Percentiles rank a stretch among this genome's conserved stretches.
phyloP scores from a whole-genome alignment of 2,113 vertebrate species.

The Laticauda laticaudata region DNA sequence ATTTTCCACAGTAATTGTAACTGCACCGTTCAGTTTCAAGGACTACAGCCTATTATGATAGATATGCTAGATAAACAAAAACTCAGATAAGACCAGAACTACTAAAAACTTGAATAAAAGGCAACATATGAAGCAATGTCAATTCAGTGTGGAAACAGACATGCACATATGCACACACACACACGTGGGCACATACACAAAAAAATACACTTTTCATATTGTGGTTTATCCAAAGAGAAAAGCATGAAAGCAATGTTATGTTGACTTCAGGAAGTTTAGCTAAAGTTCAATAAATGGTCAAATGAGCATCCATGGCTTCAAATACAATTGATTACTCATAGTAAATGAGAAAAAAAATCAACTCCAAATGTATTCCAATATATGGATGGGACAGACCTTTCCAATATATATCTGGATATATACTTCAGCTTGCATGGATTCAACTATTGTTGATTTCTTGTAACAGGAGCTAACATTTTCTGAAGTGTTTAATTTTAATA shows the following conservation, averaged over 20 bases:
- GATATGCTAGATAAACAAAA: neutral
- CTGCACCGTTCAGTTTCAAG: neutral
- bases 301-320: neutral
- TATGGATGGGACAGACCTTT: neutral
- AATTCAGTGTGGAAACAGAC: neutral
- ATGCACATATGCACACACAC: too few relatives aligned
- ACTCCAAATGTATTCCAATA: neutral
- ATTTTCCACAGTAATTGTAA: conserved; percentile 10
- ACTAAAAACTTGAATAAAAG: neutral
- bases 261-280: neutral
- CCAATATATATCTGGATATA: neutral
- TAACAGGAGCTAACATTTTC: neutral
- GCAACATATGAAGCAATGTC: neutral
- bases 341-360: neutral
- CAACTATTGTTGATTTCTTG: neutral
- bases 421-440: neutral
- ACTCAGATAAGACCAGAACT: neutral
- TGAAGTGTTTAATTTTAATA: neutral
- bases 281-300: neutral
- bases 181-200: too few relatives aligned
- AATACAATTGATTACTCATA: neutral
- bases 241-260: neutral
- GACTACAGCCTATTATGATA: neutral
- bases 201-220: neutral
- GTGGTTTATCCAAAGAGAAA: neutral